Percentiles rank a stretch among this genome's conserved stretches.
Evolutionary conservation across 2,888 invertebrate species (phyloP).

Genomic region (Scrobipalpa atriplicella): DNA sequence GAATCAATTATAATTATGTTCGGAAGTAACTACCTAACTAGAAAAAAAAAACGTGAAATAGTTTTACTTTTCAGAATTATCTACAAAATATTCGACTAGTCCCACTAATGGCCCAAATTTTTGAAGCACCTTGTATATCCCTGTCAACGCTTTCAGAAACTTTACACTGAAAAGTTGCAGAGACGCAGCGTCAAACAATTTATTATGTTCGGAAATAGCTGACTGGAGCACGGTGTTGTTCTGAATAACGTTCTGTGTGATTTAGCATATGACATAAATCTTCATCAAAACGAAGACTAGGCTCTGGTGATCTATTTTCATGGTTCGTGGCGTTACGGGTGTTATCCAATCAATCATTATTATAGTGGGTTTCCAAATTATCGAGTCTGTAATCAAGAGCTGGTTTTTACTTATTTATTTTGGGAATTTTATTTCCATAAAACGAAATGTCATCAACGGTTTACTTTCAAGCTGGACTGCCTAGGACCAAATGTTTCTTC

Average conservation of each 20-base stretch:
- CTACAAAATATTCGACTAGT: no score
- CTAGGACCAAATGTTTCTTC: no score
- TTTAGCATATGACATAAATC: constrained; percentile 68
- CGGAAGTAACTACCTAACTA: constrained; percentile 66
- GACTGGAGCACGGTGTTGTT: constrained; percentile 47
- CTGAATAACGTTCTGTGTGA: constrained; percentile 62
- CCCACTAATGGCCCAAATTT: no score
- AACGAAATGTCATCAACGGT: no score
- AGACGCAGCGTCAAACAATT: constrained; percentile 49
- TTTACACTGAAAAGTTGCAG: constrained; percentile 72
- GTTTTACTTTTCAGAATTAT: no score
- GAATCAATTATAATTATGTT: constrained; percentile 57
- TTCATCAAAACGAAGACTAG: constrained; percentile 58
- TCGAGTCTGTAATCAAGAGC: neutral
- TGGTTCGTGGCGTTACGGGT: constrained; percentile 25
- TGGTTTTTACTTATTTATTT: no score
- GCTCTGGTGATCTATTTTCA: constrained; percentile 44
- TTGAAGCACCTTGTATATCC: constrained; percentile 5
- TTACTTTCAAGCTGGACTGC: no score
- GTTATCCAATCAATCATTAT: neutral
- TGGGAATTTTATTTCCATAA: no score
- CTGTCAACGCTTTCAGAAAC: constrained; percentile 66
- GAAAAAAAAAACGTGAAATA: no score
- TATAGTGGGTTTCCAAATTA: neutral
- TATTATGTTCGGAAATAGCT: constrained; percentile 64